phyloP scores from a whole-genome alignment of 2,113 vertebrate genomes.

The Eptatretus burgeri region DNA sequence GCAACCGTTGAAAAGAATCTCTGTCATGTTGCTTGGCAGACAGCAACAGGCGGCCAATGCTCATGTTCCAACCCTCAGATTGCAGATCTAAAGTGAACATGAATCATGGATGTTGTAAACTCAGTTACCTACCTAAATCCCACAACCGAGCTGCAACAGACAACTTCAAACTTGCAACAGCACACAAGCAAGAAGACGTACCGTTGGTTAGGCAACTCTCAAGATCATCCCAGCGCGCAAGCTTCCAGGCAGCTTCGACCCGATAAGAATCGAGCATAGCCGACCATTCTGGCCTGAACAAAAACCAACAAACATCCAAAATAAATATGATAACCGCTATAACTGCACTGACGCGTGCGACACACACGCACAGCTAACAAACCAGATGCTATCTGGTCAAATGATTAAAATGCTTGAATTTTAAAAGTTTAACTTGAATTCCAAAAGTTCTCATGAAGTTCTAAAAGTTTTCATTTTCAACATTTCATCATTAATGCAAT shows the following conservation, averaged over 20 bases:
- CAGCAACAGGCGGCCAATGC: constrained; percentile 52
- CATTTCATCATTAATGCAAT: background rate
- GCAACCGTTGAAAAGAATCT: constrained; percentile 33
- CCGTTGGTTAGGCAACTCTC: constrained; percentile 70
- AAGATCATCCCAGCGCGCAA: constrained; percentile 66
- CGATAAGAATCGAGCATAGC: constrained; percentile 70
- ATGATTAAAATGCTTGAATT: too few relatives aligned
- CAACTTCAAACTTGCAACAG: too few relatives aligned
- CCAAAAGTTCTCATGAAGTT: background rate
- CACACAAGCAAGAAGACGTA: background rate
- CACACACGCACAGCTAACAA: too few relatives aligned
- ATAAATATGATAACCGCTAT: too few relatives aligned
- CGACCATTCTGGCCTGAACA: constrained; percentile 51
- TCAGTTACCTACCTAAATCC: too few relatives aligned
- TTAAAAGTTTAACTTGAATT: background rate
- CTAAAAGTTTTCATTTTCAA: background rate
- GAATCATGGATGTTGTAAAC: too few relatives aligned
- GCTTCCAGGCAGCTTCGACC: constrained; percentile 89
- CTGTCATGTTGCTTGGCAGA: constrained; percentile 50
- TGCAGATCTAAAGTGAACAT: too few relatives aligned
- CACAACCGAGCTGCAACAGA: too few relatives aligned
- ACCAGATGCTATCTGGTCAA: too few relatives aligned
- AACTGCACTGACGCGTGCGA: too few relatives aligned
- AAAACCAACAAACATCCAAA: too few relatives aligned
- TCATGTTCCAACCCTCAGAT: constrained; percentile 30